phyloP scores from a whole-genome alignment of 37 sponge, comb jelly and placozoan species.

The Hexactinellida sp. region DNA sequence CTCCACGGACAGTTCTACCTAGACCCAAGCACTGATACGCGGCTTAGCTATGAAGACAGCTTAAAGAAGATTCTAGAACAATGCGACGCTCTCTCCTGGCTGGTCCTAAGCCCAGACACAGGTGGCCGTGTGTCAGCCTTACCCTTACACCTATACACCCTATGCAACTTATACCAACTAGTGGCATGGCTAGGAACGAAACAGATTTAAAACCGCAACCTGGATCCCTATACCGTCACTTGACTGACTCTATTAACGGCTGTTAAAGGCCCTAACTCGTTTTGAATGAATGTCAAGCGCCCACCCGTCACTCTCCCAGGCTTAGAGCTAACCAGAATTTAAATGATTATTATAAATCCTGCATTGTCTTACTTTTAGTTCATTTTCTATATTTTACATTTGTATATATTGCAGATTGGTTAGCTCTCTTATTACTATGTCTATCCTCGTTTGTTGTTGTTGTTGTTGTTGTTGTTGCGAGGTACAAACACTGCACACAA shows the following conservation, averaged over 20 bases:
- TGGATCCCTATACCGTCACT: not conserved
- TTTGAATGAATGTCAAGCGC: not conserved
- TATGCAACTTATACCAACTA: not conserved
- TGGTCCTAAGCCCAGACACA: not conserved
- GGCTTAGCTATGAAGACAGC: not conserved
- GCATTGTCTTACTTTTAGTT: not conserved
- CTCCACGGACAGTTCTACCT: not conserved
- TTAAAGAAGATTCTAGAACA: constrained; percentile 6
- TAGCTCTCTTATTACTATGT: not conserved
- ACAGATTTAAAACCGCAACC: not conserved
- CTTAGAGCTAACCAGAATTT: not conserved
- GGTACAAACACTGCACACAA: too few species aligned
- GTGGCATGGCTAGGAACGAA: not conserved
- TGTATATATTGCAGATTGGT: constrained; percentile 18
- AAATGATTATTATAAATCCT: not conserved
- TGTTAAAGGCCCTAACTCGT: not conserved
- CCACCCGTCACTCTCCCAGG: not conserved
- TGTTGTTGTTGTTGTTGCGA: too few species aligned
- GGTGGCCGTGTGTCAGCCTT: not conserved
- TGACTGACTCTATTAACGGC: not conserved
- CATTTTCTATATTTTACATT: constrained; percentile 14
- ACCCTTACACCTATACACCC: not conserved
- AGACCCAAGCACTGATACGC: not conserved
- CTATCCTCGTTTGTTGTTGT: not conserved
- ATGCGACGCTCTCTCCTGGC: constrained; percentile 7